Evolutionary conservation across 2,113 vertebrate species (phyloP), one percentile per base, ranked within the genome.

Genomic region (Dasyurus viverrinus): DNA sequence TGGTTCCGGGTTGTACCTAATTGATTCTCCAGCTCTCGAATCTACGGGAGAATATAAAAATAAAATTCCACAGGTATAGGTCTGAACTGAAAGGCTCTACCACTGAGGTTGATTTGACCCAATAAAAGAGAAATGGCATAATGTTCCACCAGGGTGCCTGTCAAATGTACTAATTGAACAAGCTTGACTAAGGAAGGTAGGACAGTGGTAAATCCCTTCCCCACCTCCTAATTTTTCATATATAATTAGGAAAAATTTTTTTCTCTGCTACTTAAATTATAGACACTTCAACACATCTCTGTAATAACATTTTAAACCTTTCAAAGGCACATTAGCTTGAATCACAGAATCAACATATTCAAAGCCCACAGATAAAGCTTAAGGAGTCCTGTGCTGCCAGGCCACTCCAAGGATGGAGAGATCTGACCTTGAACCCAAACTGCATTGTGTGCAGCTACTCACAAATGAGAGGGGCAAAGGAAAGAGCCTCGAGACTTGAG

Each of bases 11-110:
- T 96, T 42, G 98, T 98, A 46, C 97, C 98, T 97, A 99, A 26
- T 93, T 99, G 99, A 95, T 97, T 99, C 98, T 99, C 99, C 48
- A 99, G 98, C 47, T 99, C 99, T 57, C 99, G 98, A 27, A 99
- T 98, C 99, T 99, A 90, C 53, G 48, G 95, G 89, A 30, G 50
- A 96, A 93, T 0, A 91, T 0, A 12, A 93, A 42, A 55, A 84
- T 1, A 60, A 8, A 27, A 24, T 89, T 54, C 42, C 25, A 53
- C 14, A 9, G 47, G 89, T 30, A 11, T 30, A 2, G 48, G 47
- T 47, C 57, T 25, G 60, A 3, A 2, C 23, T 47, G 90, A 26
- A 2, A 84, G 92, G 23, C 23, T 48, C 12, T 2, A 0, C 36
- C 9, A 8, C 26, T 26, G 1, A 42, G 3, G 25, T n/a, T 3